phyloP scores from a whole-genome alignment of 2,797 vertebrate genomes.

The Sebastes kiyomatsui region DNA sequence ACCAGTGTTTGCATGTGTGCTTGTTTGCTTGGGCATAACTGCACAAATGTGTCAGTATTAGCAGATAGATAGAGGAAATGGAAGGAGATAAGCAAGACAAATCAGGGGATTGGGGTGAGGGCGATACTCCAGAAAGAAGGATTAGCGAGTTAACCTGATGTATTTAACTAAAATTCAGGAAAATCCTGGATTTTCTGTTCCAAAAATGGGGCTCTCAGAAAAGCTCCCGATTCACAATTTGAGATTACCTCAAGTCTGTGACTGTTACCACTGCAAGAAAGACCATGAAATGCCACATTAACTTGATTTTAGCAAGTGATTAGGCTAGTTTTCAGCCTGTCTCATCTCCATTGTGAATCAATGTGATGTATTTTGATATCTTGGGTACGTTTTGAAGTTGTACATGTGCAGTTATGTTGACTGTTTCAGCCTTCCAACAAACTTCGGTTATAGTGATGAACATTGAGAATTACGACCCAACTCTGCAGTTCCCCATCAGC shows the following conservation, averaged over 20 bases:
- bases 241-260: not conserved
- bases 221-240: not conserved
- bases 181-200: conserved; percentile 16
- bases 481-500: too few species aligned
- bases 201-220: not conserved
- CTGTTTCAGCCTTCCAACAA: not conserved
- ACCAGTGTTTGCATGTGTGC: not conserved
- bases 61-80: not conserved
- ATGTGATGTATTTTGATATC: not conserved
- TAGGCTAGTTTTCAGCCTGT: not conserved
- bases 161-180: not conserved
- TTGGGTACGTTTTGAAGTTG: not conserved
- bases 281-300: not conserved
- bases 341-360: not conserved
- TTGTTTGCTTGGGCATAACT: not conserved
- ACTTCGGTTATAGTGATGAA: not conserved
- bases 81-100: conserved; percentile 3
- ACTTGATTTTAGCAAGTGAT: not conserved
- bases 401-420: not conserved
- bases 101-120: not conserved
- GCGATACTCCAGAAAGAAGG: not conserved
- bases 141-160: conserved; percentile 20
- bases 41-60: not conserved
- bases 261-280: not conserved
- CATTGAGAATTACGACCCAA: too few species aligned